Evolutionary conservation across 2,113 vertebrate genomes (phyloP), one percentile per base, ranked within the genome.

Genomic region (Paramormyrops kingsleyae): DNA sequence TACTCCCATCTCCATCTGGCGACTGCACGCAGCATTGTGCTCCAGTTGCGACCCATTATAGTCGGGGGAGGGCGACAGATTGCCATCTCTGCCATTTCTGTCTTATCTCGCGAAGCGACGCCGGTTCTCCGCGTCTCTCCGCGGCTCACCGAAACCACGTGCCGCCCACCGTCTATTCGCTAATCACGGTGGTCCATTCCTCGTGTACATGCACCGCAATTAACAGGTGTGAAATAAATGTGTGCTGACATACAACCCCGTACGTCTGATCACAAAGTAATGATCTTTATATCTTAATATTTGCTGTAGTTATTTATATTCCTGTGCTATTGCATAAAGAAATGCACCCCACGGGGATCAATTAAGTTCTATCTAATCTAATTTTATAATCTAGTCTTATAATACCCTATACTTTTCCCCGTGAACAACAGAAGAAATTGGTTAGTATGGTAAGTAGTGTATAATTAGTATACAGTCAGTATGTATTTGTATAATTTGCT

Each of bases 41-140:
- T 10, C 85, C 85, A 87, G 85, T 52, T 52, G 85, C 85, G 47
- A 53, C 85, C 85, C 85, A 87, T 53, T 87, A 53, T 87, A 56
- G 49, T 87, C 85, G 35, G 15, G 50, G 47, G 85, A 53, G 85
- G 85, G 85, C 85, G 85, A 87, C 85, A 87, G 50, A 87, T 53
- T 53, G 47, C 85, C 85, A 87, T 87, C 49, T 19, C 44, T 47
- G 21, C 42, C 83, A 85, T 87, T 87, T 52, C 24, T 35, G 47
- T 49, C 85, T 52, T 35, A 52, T 87, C 49, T 31, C 10, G 12
- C 8, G n/a, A 27, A 15, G 85, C 49, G 24, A 2, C 46, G 4
- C n/a, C 15, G 10, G 21, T n/a, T 86, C 27, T 19, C 4, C 74
- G 0, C 13, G 39, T 35, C 44, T 44, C 42, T 12, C 1, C 83